Base-by-base conservation (phyloP, 23 tunicate genomes). In the Ascidia mentula region DNA sequence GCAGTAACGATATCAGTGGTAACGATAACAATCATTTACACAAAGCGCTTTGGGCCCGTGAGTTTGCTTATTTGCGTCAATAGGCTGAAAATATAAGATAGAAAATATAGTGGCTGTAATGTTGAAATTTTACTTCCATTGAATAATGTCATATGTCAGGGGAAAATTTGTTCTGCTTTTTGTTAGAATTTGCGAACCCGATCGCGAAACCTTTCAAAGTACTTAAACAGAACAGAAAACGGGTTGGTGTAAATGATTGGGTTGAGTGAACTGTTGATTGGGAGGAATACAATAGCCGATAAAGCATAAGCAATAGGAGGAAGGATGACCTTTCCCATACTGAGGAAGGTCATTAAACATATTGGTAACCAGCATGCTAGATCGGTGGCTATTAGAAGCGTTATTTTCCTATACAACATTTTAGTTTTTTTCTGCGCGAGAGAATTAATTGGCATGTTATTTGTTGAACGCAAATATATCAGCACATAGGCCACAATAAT, bases 191-290 rank as follows among this genome's bases (percentile, higher is more conserved):
- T n/a, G n/a, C n/a, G n/a, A n/a, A n/a, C n/a, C n/a, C n/a, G n/a
- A n/a, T n/a, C n/a, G n/a, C n/a, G n/a, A n/a, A n/a, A n/a, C n/a
- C n/a, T n/a, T n/a, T n/a, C n/a, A n/a, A n/a, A n/a, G n/a, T n/a
- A n/a, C n/a, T n/a, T n/a, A n/a, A n/a, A n/a, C n/a, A n/a, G n/a
- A n/a, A n/a, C n/a, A n/a, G 75, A 31, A 71, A 71, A 2, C 24
- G 75, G 38, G 30, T 71, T 71, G 34, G 75, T 34, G 13, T 71
- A 71, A 18, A 71, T 71, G 6, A 71, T 3, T 3, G 75, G 75
- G 13, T 71, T 71, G 75, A 71, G 38, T 3, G 75, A 34, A 36
- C 75, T 71, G 75, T 71, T 71, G 38, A 71, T 71, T 34, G 75
- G 75, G 32, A 71, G 75, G 32, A 71, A 35, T 36, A 34, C 75